Evolutionary conservation across 2,797 vertebrate species (phyloP).

Genomic region (Bovichtus variegatus): DNA sequence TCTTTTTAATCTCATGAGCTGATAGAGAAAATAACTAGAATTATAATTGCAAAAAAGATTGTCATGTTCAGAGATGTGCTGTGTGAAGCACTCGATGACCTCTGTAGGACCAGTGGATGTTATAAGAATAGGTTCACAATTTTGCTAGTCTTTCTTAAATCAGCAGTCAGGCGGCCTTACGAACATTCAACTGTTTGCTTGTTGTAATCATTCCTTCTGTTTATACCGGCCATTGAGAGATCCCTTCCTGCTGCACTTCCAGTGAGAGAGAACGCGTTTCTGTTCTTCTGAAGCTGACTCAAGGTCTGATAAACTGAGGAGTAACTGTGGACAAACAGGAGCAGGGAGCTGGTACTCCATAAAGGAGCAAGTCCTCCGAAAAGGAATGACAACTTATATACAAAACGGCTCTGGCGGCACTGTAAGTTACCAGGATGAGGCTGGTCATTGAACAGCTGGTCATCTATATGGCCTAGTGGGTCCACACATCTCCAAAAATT

Average conservation of each 20-base stretch:
- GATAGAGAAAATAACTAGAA: slow-evolving; percentile 9
- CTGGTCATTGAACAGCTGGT: too few relatives aligned
- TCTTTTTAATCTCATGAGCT: slow-evolving; percentile 7
- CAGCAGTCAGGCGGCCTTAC: background rate
- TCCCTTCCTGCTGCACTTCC: too few relatives aligned
- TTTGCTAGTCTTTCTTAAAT: background rate
- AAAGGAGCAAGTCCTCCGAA: background rate
- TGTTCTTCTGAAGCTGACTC: background rate
- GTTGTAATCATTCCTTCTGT: background rate
- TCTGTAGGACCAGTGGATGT: background rate
- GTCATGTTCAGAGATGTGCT: slow-evolving; percentile 19
- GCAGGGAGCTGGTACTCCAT: too few relatives aligned
- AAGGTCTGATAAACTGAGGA: too few relatives aligned
- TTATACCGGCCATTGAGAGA: too few relatives aligned
- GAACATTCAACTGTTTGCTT: background rate
- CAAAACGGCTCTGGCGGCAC: background rate
- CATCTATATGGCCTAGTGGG: too few relatives aligned
- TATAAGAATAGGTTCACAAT: background rate
- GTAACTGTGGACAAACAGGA: too few relatives aligned
- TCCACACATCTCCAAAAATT: too few relatives aligned
- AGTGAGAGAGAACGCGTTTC: too few relatives aligned
- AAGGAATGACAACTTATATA: background rate
- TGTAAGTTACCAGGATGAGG: too few relatives aligned
- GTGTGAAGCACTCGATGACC: slow-evolving; percentile 4
- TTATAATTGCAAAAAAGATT: slow-evolving; percentile 28